Conservation (phyloP, 2,113 vertebrate genomes). For the Archilochus colubris region DNA sequence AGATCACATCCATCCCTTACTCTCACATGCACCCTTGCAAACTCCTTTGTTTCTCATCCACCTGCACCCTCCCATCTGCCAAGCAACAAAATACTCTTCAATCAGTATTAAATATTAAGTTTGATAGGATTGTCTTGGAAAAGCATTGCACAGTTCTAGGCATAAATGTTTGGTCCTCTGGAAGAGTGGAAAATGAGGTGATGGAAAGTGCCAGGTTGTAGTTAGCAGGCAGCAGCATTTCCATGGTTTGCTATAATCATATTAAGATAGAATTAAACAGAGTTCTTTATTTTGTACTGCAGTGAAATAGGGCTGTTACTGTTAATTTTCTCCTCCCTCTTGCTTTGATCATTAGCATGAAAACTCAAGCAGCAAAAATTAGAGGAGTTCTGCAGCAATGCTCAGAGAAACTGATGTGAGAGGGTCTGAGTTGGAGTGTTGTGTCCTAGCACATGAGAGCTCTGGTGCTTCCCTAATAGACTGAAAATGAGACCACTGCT, state of each 20-base stretch:
- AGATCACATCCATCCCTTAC: conserved; percentile 2
- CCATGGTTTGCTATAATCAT: conserved; percentile 70
- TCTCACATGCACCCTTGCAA: neutral
- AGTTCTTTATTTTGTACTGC: conserved; percentile 61
- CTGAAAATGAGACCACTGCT: conserved; percentile 79
- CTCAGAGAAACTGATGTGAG: neutral
- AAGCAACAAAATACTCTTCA: neutral
- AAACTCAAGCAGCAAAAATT: conserved; percentile 34
- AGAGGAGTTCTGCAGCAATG: neutral
- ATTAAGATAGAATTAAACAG: conserved; percentile 63
- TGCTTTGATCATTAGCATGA: conserved; percentile 44
- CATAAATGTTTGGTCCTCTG: neutral
- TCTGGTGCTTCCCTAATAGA: conserved; percentile 76
- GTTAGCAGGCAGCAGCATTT: conserved; percentile 63
- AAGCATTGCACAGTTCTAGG: neutral
- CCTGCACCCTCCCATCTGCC: neutral
- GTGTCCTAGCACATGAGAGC: conserved; percentile 72
- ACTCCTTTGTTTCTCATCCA: conserved; percentile 19
- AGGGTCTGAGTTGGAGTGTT: conserved; percentile 61
- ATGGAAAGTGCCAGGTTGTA: conserved; percentile 63
- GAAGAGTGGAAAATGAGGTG: conserved; percentile 43
- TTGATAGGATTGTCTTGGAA: neutral
- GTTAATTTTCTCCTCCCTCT: conserved; percentile 44
- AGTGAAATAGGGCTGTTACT: conserved; percentile 49
- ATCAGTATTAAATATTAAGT: conserved; percentile 9